Conservation (phyloP, 2,113 vertebrate species). For the Lota lota region DNA sequence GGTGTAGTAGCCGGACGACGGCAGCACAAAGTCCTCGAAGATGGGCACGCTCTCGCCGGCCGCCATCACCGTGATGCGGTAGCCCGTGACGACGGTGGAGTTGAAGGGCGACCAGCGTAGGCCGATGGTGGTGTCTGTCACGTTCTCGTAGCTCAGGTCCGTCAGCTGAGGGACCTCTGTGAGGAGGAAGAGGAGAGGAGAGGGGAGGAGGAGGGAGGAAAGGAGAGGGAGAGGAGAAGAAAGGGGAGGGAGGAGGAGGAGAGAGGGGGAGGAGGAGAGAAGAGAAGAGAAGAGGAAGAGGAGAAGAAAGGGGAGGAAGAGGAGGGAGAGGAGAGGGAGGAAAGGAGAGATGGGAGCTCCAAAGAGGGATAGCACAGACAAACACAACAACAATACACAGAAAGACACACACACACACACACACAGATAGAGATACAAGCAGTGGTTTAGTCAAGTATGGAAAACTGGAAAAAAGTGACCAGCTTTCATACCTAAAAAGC, state of each 20-base stretch:
- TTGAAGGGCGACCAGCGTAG: slow-evolving; percentile 95
- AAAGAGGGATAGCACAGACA: too few species aligned
- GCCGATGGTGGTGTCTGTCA: slow-evolving; percentile 92
- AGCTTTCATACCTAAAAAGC: too few species aligned
- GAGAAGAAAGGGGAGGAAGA: background rate
- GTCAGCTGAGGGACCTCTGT: slow-evolving; percentile 90
- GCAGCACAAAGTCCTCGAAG: slow-evolving; percentile 90
- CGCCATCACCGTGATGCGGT: slow-evolving; percentile 91
- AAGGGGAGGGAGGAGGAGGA: slow-evolving; percentile 34
- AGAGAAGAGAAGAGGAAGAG: background rate
- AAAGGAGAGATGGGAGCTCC: slow-evolving; percentile 23
- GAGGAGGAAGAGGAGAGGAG: slow-evolving; percentile 38
- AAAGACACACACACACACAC: too few species aligned
- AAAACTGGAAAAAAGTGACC: background rate
- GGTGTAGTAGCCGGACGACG: slow-evolving; percentile 87
- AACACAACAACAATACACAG: too few species aligned
- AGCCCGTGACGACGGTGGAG: slow-evolving; percentile 88
- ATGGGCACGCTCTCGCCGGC: slow-evolving; percentile 93
- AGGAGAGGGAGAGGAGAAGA: slow-evolving; percentile 25
- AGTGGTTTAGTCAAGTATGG: slow-evolving; percentile 18
- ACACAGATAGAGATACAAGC: slow-evolving; percentile 8
- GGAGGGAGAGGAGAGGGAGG: background rate
- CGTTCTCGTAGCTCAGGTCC: slow-evolving; percentile 90
- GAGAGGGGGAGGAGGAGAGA: background rate
- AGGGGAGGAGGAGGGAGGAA: slow-evolving; percentile 51